Evolutionary conservation across 2,797 vertebrate genomes (phyloP).

Genomic region (Oophaga sylvatica): DNA sequence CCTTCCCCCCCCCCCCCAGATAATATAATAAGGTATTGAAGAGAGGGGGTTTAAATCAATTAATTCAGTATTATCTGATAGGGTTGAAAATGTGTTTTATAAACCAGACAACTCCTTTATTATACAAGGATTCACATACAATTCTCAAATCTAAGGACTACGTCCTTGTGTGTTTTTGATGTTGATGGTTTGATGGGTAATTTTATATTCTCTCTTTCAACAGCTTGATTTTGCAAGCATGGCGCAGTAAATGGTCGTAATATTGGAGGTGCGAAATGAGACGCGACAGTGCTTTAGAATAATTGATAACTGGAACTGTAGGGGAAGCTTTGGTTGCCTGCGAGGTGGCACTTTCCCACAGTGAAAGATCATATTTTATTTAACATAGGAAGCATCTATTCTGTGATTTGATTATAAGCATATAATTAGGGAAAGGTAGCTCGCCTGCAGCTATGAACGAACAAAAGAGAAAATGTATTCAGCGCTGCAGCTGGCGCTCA

Average conservation of each 20-base stretch:
- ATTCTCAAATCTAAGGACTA: neutral
- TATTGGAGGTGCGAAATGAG: constrained; percentile 37
- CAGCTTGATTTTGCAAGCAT: constrained; percentile 5
- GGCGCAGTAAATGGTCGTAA: constrained; percentile 28
- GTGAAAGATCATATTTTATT: constrained; percentile 57
- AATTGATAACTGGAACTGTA: neutral
- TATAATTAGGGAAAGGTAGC: constrained; percentile 19
- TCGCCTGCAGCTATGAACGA: neutral
- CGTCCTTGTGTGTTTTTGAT: neutral
- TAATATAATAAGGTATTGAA: neutral
- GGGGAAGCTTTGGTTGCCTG: constrained; percentile 37
- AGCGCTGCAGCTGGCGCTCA: neutral
- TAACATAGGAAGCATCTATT: neutral
- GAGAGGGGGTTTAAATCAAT: neutral
- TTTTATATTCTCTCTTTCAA: constrained; percentile 7
- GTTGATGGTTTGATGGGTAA: constrained; percentile 14
- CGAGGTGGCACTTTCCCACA: constrained; percentile 59
- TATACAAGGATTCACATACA: neutral
- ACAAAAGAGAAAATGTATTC: constrained; percentile 4
- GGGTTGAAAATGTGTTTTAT: too few relatives aligned
- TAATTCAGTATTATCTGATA: neutral
- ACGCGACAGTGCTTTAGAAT: constrained; percentile 33
- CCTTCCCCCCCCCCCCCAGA: too few relatives aligned
- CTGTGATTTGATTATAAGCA: constrained; percentile 45
- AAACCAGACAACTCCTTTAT: neutral